Evolutionary conservation across 2,888 invertebrate species (phyloP).

Genomic region (Ectemnius lituratus): DNA sequence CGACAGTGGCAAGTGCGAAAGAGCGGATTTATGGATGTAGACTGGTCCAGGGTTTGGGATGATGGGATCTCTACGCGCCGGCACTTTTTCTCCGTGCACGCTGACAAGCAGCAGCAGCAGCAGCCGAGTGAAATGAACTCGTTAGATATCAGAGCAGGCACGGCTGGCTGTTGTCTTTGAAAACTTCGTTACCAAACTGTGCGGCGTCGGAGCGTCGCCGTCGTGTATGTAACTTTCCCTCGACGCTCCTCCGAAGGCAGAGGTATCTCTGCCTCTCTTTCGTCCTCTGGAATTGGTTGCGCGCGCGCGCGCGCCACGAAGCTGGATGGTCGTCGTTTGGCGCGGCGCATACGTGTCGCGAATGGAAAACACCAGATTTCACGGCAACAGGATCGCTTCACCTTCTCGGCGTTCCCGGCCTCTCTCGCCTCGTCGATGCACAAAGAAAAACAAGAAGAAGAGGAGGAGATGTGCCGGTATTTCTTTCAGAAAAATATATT

Average conservation of each 20-base stretch:
- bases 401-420: conserved; percentile 11
- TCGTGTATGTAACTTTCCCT: conserved; percentile 48
- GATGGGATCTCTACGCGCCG: conserved; percentile 46
- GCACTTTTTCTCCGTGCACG: conserved; percentile 38
- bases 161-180: conserved; percentile 63
- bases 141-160: conserved; percentile 56
- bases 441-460: not conserved
- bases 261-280: conserved; percentile 10
- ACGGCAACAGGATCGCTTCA: conserved; percentile 20
- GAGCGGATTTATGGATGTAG: not conserved
- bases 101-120: conserved; percentile 10
- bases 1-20: not conserved
- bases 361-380: conserved; percentile 48
- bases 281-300: conserved; percentile 33
- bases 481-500: conserved; percentile 1
- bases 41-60: conserved; percentile 26
- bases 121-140: conserved; percentile 61
- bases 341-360: conserved; percentile 39
- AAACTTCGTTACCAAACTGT: conserved; percentile 62
- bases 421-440: not conserved
- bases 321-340: conserved; percentile 28
- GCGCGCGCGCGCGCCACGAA: conserved; percentile 34
- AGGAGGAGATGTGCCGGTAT: not conserved
- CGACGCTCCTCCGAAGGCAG: conserved; percentile 7
- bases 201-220: no score